Evolutionary conservation across 2,113 vertebrate species (phyloP).

Genomic region (Bambusicola thoracicus): DNA sequence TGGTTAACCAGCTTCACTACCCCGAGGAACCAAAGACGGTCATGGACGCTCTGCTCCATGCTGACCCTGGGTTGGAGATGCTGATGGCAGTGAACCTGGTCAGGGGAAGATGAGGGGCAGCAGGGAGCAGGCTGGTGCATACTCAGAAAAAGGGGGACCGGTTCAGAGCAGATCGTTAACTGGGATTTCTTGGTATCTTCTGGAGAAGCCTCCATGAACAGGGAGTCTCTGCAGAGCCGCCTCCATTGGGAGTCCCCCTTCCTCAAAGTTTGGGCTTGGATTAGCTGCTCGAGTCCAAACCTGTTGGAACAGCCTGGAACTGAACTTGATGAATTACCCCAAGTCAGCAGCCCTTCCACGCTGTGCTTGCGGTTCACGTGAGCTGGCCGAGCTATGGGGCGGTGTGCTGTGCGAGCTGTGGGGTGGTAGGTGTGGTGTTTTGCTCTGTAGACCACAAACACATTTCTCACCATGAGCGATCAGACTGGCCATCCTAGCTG

Average conservation of each 20-base stretch:
- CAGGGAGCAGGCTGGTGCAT: not conserved
- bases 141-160: not conserved
- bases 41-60: not conserved
- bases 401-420: accelerated
- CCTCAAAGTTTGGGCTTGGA: not conserved
- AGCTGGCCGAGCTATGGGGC: not conserved
- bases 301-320: not conserved
- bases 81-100: not conserved
- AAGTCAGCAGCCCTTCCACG: not conserved
- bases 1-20: not conserved
- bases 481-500: not conserved
- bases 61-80: not conserved
- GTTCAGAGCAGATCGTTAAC: not conserved
- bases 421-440: not conserved
- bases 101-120: accelerated
- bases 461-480: not conserved
- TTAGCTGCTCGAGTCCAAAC: not conserved
- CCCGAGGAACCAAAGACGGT: not conserved
- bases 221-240: not conserved
- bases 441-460: not conserved
- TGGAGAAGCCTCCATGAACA: not conserved
- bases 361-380: accelerated
- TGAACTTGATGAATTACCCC: not conserved
- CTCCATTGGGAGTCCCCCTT: not conserved
- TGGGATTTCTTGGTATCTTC: not conserved